These are phyloP conservation scores for Lasioglossum baleicum DNA, from an alignment of 1,140 invertebrate species.

Conservation along the genomic window DNA sequence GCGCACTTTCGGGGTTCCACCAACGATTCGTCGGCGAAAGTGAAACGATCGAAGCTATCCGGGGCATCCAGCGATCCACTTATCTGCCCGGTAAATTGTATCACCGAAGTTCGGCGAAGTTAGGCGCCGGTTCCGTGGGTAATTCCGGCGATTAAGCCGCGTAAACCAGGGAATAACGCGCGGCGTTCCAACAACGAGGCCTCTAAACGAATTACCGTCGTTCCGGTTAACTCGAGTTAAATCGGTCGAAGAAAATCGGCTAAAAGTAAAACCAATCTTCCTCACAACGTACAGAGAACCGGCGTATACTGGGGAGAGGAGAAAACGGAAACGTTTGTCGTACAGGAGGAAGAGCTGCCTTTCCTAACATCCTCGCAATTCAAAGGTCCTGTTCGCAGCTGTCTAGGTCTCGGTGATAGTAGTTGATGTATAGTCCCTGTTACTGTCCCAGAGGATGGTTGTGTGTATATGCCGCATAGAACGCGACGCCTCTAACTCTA, in stretches of 20 bases:
- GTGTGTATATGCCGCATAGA: background rate
- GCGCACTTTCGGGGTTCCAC: background rate
- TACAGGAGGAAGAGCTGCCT: background rate
- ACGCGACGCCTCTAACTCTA: slow-evolving; percentile 40
- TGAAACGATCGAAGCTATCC: background rate
- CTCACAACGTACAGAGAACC: background rate
- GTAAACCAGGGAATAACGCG: slow-evolving; percentile 16
- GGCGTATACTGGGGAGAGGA: background rate
- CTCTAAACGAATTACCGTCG: slow-evolving; percentile 20
- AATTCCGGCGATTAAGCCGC: slow-evolving; percentile 24
- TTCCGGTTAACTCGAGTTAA: slow-evolving; percentile 27
- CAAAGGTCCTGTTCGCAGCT: background rate
- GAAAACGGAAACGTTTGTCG: background rate
- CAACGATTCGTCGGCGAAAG: background rate
- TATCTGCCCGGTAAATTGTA: slow-evolving; percentile 11
- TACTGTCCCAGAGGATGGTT: slow-evolving; percentile 8
- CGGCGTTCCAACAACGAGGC: background rate
- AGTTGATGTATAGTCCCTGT: background rate
- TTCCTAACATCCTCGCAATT: slow-evolving; percentile 6
- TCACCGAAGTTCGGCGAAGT: slow-evolving; percentile 15
- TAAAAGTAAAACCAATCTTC: background rate
- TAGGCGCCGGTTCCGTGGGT: slow-evolving; percentile 6
- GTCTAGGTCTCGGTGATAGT: background rate
- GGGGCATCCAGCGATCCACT: slow-evolving; percentile 9
- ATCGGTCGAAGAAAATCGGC: slow-evolving; percentile 1